Evolutionary conservation across 2,797 vertebrate species (phyloP).

Genomic region (Oreochromis mossambicus): DNA sequence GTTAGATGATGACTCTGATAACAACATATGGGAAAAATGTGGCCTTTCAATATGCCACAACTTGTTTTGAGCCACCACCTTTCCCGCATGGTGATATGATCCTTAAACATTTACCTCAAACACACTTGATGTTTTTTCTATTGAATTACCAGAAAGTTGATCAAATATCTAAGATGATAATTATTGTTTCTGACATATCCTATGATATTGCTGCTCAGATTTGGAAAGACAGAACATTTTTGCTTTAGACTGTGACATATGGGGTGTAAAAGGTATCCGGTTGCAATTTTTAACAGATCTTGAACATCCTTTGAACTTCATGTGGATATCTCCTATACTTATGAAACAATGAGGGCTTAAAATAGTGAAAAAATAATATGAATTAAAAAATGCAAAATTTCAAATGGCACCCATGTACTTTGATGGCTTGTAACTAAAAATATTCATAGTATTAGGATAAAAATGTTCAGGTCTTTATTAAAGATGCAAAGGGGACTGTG

Average conservation of each 20-base stretch:
- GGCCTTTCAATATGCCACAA: not conserved
- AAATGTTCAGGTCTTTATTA: not conserved
- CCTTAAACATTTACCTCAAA: not conserved
- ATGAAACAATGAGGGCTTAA: not conserved
- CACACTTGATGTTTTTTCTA: not conserved
- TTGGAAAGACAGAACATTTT: accelerated
- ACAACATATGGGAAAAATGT: not conserved
- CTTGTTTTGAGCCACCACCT: not conserved
- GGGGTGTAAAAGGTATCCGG: not conserved
- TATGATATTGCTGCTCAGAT: not conserved
- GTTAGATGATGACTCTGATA: not conserved
- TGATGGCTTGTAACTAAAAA: no score
- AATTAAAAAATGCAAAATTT: not conserved
- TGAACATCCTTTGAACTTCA: no score
- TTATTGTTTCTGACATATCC: not conserved
- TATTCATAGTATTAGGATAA: not conserved
- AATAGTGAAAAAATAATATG: not conserved
- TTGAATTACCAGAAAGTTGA: not conserved
- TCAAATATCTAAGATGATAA: not conserved
- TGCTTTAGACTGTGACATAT: not conserved
- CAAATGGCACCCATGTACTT: not conserved
- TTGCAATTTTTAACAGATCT: not conserved
- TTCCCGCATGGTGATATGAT: accelerated
- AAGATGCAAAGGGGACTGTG: not conserved
- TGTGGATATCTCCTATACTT: not conserved